Percentiles rank a stretch among this genome's conserved stretches.
Evolutionary conservation across 2,797 vertebrate species (phyloP).

Genomic region (Onychomys leucogaster): DNA sequence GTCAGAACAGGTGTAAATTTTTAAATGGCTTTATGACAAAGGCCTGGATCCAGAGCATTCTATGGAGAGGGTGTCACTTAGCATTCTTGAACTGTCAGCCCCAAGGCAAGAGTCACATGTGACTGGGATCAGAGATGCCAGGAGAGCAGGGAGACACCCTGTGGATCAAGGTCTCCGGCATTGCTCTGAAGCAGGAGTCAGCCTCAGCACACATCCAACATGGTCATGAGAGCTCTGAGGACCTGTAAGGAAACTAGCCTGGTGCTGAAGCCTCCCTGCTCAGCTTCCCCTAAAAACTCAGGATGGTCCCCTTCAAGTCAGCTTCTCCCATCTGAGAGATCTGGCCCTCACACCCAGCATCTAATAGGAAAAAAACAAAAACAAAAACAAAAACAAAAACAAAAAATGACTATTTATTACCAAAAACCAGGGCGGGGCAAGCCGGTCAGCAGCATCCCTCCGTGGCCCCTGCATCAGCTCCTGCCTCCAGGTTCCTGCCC

Average conservation of each 20-base stretch:
- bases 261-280: too few relatives aligned
- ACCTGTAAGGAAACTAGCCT: not conserved
- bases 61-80: too few relatives aligned
- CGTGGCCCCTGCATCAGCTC: not conserved
- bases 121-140: not conserved
- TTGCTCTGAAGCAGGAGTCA: not conserved
- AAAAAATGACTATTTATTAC: not conserved
- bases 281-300: not conserved
- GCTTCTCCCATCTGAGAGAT: not conserved
- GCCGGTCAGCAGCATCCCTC: not conserved
- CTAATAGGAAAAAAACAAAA: not conserved
- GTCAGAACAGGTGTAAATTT: not conserved
- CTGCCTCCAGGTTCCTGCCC: not conserved
- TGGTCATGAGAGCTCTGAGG: not conserved
- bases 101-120: not conserved
- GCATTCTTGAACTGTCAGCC: not conserved
- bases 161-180: not conserved
- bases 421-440: not conserved
- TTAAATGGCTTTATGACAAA: not conserved
- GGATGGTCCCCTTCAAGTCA: not conserved
- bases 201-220: fast-evolving
- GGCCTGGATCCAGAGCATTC: not conserved
- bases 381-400: not conserved
- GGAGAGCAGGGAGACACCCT: not conserved
- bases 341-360: not conserved